Evolutionary conservation across 2,888 invertebrate species (phyloP).

Genomic region (Carpatolechia fugitivella): DNA sequence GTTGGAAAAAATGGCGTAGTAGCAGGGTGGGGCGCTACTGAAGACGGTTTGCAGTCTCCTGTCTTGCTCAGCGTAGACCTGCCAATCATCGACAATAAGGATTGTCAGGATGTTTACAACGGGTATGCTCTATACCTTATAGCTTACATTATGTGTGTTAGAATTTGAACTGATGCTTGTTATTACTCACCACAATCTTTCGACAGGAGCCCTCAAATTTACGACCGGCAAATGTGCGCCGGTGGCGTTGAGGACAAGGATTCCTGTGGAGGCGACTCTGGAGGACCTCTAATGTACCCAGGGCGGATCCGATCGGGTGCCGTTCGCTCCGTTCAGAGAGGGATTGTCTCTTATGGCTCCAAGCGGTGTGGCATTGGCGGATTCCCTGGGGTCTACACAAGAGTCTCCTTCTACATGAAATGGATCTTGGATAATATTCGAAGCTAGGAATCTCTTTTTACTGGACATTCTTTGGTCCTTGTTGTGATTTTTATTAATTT

Average conservation of each 20-base stretch:
- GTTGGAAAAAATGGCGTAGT: slow-evolving; percentile 47
- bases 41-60: slow-evolving; percentile 52
- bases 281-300: slow-evolving; percentile 81
- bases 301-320: slow-evolving; percentile 46
- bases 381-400: slow-evolving; percentile 81
- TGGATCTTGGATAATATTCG: slow-evolving; percentile 80
- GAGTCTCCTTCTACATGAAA: slow-evolving; percentile 71
- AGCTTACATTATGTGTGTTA: too few species aligned
- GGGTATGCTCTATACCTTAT: slow-evolving; percentile 37
- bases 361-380: slow-evolving; percentile 70
- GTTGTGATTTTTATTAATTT: background rate
- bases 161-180: background rate
- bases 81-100: slow-evolving; percentile 32
- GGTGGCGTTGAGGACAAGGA: slow-evolving; percentile 76
- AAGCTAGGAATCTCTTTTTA: background rate
- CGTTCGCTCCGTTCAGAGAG: slow-evolving; percentile 78
- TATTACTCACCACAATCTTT: background rate
- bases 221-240: slow-evolving; percentile 75
- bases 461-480: background rate
- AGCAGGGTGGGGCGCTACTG: slow-evolving; percentile 78
- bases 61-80: slow-evolving; percentile 55
- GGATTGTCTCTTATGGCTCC: slow-evolving; percentile 79
- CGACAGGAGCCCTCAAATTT: slow-evolving; percentile 44
- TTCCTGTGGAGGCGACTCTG: slow-evolving; percentile 84
- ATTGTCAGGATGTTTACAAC: slow-evolving; percentile 34